Percentiles rank a stretch among this genome's conserved stretches.
Conservation (phyloP, 1,140 invertebrate species). For the Melanaphis sacchari region DNA sequence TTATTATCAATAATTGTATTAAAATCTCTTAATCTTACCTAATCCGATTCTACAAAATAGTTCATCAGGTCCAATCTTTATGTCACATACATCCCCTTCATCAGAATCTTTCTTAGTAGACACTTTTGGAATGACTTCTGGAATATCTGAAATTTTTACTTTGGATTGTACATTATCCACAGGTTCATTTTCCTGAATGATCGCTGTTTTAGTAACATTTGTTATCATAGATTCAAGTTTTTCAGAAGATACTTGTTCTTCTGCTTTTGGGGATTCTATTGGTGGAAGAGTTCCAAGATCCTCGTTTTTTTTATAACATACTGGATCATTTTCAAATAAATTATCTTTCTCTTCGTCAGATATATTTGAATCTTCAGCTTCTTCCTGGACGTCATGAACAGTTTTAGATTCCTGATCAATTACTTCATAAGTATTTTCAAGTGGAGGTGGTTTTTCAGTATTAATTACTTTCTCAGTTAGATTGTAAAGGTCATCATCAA, state of each 20-base stretch:
- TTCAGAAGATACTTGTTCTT: neutral
- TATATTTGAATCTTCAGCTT: neutral
- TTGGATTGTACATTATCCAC: neutral
- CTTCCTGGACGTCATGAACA: neutral
- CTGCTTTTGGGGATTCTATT: neutral
- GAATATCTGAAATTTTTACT: neutral
- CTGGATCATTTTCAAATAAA: neutral
- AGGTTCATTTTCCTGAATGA: slow-evolving; percentile 25
- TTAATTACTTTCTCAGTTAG: neutral
- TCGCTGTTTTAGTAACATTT: neutral
- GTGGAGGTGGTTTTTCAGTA: neutral
- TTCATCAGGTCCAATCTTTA: slow-evolving; percentile 60
- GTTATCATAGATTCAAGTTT: neutral
- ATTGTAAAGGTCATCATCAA: neutral
- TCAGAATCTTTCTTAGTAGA: slow-evolving; percentile 6
- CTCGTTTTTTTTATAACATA: neutral
- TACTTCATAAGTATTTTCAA: slow-evolving; percentile 32
- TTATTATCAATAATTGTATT: neutral
- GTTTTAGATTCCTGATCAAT: slow-evolving; percentile 3
- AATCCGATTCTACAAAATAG: slow-evolving; percentile 60
- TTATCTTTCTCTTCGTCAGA: slow-evolving; percentile 19
- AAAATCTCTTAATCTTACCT: slow-evolving; percentile 58
- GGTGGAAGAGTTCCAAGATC: neutral
- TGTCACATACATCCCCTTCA: slow-evolving; percentile 39
- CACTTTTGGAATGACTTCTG: neutral